Percentiles rank a stretch among this genome's conserved stretches.
Conservation (phyloP, 2,113 vertebrate species). For the Myocastor coypus region DNA sequence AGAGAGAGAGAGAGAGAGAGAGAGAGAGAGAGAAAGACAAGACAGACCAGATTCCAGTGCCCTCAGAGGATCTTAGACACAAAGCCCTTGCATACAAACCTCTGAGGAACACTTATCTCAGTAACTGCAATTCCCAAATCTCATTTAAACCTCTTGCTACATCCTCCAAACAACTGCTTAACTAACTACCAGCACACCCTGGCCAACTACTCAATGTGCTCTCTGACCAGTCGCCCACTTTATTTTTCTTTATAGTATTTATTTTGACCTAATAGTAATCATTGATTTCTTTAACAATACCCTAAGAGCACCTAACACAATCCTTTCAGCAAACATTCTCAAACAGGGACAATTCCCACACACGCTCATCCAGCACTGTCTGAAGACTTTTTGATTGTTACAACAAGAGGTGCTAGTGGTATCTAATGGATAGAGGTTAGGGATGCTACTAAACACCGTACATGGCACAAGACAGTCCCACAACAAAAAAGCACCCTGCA, state of each 20-base stretch:
- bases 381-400: slow-evolving; percentile 34
- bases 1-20: too few species aligned
- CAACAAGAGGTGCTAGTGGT: neutral
- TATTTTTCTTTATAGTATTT: neutral
- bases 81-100: neutral
- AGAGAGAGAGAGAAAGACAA: neutral
- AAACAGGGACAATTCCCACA: neutral
- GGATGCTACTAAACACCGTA: neutral
- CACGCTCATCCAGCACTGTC: neutral
- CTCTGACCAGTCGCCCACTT: neutral
- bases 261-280: neutral
- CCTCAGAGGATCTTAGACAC: neutral
- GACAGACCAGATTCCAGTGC: neutral
- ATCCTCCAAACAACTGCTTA: neutral
- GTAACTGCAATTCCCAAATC: neutral
- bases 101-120: neutral
- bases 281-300: slow-evolving; percentile 41
- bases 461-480: neutral
- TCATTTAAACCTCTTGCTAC: neutral
- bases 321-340: slow-evolving; percentile 21
- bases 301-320: neutral
- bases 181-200: neutral
- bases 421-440: neutral
- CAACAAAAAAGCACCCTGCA: neutral
- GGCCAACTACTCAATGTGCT: neutral